A percentile compares a stretch with the other conserved stretches of the same genome.
These are phyloP conservation scores for Galeopterus variegatus DNA, from an alignment of 2,113 vertebrate genomes.

Conservation along the genomic window DNA sequence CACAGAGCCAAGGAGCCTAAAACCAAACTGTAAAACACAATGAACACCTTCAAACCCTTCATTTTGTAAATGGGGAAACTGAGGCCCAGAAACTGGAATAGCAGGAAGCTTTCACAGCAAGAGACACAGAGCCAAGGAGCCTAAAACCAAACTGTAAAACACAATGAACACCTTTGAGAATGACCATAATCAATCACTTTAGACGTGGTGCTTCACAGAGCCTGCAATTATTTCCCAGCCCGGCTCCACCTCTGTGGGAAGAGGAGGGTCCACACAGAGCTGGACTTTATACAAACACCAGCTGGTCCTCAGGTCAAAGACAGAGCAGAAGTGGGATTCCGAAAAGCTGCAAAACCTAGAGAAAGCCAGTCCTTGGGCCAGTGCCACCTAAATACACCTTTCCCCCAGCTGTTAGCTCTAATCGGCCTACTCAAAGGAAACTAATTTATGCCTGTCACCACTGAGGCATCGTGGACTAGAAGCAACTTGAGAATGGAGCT, in stretches of 20 bases:
- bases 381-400: conserved; percentile 65
- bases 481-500: conserved; percentile 71
- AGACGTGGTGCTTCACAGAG: neutral
- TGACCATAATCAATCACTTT: neutral
- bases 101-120: neutral
- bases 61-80: neutral
- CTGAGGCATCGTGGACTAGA: conserved; percentile 66
- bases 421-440: conserved; percentile 81
- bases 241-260: neutral
- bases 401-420: conserved; percentile 79
- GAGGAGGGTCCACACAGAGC: neutral
- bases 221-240: neutral
- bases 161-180: neutral
- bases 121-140: neutral
- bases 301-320: neutral
- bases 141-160: neutral
- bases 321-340: neutral
- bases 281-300: neutral
- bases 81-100: neutral
- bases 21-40: neutral
- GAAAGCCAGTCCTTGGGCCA: conserved; percentile 65
- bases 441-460: conserved; percentile 77
- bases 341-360: neutral
- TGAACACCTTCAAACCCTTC: neutral
- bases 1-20: neutral